Base-by-base conservation (phyloP, 2,113 vertebrate genomes). In the Vombatus ursinus region DNA sequence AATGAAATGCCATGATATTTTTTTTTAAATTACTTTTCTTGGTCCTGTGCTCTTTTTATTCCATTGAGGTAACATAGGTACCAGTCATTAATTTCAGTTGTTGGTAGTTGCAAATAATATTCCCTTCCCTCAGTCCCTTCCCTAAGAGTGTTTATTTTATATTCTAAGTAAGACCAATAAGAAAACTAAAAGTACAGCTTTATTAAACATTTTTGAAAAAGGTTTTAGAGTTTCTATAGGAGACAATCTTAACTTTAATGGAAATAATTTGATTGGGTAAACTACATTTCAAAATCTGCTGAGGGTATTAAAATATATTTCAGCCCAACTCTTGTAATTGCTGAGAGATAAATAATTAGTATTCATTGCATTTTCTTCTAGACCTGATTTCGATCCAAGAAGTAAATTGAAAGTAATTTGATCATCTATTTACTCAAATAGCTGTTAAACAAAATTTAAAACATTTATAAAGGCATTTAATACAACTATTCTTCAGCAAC, bases 321-420 rank as follows among this genome's bases (percentile, higher is more conserved):
- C 50, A 61, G 52, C 96, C 96, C 94, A 37, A 92, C 4, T 96
- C 0, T 94, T 93, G 48, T 94, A 97, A 95, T 94, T 98, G n/a
- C 53, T 98, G 53, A n/a, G 50, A 93, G 68, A 95, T 93, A 96
- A 98, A 95, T 6, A 96, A 95, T 96, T 95, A 96, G 48, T 95
- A 97, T 98, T 98, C n/a, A 53, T 92, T 95, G 51, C 44, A 95
- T 90, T 97, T 54, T 97, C 57, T 52, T 44, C 47, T 95, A 90
- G 90, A 94, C 24, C 25, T 91, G 26, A 95, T 96, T 48, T 96
- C 96, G 24, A 94, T 97, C 50, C 28, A 96, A 96, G 92, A 96
- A 96, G 23, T 95, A 97, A 98, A 98, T 93, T 93, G 54, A 94
- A 97, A 96, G 8, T n/a, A 96, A 92, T 89, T 95, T 93, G 8